Conservation (phyloP, 2,113 vertebrate genomes). For the Circaetus gallicus region DNA sequence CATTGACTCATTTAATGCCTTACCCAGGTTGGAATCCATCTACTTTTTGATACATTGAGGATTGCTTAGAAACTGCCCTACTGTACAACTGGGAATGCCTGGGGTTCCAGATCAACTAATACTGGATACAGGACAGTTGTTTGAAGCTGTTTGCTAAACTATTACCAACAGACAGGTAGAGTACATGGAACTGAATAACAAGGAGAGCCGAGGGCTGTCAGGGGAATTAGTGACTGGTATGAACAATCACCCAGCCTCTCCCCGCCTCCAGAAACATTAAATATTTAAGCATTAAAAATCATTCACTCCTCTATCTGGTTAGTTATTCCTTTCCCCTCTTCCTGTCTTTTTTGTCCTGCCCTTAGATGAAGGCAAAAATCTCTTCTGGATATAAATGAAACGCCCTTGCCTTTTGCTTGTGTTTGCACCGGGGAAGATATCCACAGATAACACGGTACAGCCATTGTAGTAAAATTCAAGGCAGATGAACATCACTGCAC, state of each 20-base stretch:
- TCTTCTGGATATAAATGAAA: background rate
- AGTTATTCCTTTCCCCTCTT: background rate
- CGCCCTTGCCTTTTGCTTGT: background rate
- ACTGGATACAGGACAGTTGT: background rate
- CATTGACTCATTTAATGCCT: background rate
- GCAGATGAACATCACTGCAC: background rate
- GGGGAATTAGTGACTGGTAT: background rate
- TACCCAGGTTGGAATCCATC: background rate
- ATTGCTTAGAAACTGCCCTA: background rate
- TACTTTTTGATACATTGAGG: background rate
- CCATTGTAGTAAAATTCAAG: conserved; percentile 28
- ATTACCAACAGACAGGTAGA: background rate
- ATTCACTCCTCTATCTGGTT: background rate
- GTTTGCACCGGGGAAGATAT: background rate
- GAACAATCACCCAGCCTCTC: background rate
- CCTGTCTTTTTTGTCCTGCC: background rate
- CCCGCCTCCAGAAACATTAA: background rate
- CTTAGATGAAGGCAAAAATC: background rate
- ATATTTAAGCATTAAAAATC: background rate
- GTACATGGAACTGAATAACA: background rate
- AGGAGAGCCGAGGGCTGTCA: background rate
- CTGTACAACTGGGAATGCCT: background rate
- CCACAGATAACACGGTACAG: background rate
- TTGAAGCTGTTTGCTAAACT: background rate
- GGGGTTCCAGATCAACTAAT: background rate